Conservation (phyloP, 30 jellyfish, hydroid and myxozoan species). For the Catostylus mosaicus region DNA sequence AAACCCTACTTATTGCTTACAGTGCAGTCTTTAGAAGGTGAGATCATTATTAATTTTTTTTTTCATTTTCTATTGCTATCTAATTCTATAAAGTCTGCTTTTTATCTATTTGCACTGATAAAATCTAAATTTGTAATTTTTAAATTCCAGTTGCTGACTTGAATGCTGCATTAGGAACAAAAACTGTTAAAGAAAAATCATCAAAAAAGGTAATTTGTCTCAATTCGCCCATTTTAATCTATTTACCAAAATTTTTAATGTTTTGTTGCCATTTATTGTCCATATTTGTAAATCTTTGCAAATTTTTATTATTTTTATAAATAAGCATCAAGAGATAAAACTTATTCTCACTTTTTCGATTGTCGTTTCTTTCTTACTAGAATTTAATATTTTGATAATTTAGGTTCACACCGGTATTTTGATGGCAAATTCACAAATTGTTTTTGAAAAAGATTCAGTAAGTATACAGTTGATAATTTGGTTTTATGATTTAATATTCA, state of each 20-base stretch:
- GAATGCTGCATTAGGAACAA: constrained; percentile 34
- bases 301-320: too few species aligned
- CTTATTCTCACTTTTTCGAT: too few species aligned
- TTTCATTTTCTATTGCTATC: background rate
- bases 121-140: background rate
- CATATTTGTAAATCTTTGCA: too few species aligned
- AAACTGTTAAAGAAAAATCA: background rate
- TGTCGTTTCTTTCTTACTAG: too few species aligned
- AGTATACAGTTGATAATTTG: too few species aligned
- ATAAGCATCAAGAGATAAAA: too few species aligned
- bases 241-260: too few species aligned
- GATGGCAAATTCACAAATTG: constrained; percentile 76
- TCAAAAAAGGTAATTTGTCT: background rate
- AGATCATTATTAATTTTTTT: background rate
- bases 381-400: background rate
- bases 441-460: constrained; percentile 82
- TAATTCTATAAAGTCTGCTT: background rate
- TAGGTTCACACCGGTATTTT: constrained; percentile 73
- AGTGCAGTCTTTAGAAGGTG: constrained; percentile 61
- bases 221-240: too few species aligned
- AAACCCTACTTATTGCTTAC: constrained; percentile 72
- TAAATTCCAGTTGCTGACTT: constrained; percentile 29
- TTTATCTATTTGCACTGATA: background rate
- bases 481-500: too few species aligned
- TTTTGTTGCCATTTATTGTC: background rate